phyloP scores from a whole-genome alignment of 1,140 invertebrate species.

The Odontomachus brunneus region DNA sequence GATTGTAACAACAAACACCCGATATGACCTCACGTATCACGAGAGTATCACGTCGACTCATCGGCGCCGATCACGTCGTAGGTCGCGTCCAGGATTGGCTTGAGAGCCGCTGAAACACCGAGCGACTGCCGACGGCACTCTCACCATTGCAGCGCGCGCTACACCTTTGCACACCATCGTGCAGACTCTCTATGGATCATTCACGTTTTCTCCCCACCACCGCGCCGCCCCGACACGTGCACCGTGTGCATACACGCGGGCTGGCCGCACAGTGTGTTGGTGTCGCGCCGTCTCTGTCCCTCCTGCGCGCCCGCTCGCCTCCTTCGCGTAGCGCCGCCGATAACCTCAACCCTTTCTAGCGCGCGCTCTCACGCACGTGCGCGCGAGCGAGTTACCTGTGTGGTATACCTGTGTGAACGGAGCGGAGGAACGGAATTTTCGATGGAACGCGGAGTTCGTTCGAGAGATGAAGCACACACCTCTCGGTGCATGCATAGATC shows the following conservation, averaged over 20 bases:
- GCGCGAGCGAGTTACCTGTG: conserved; percentile 10
- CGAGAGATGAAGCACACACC: neutral
- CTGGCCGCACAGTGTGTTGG: neutral
- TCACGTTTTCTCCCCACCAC: conserved; percentile 82
- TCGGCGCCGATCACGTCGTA: no score
- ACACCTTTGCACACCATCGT: conserved; percentile 54
- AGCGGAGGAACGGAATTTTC: conserved; percentile 69
- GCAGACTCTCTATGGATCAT: conserved; percentile 80
- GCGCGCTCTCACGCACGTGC: conserved; percentile 68
- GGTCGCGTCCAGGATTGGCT: neutral
- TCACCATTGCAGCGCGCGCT: neutral
- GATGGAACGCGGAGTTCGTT: conserved; percentile 62
- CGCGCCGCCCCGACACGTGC: conserved; percentile 15
- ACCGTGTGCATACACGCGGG: conserved; percentile 13
- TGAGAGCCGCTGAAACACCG: conserved; percentile 20
- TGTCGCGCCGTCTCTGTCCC: neutral
- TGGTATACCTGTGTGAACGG: conserved; percentile 45
- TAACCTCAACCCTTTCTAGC: conserved; percentile 52
- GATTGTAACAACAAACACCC: no score
- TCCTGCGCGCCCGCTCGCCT: conserved; percentile 33
- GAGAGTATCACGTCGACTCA: no score
- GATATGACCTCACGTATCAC: no score
- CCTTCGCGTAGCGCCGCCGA: conserved; percentile 59
- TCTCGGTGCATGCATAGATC: neutral
- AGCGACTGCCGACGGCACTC: conserved; percentile 21